Evolutionary conservation across 2,113 vertebrate species (phyloP).

Genomic region (Herpailurus yagouaroundi): DNA sequence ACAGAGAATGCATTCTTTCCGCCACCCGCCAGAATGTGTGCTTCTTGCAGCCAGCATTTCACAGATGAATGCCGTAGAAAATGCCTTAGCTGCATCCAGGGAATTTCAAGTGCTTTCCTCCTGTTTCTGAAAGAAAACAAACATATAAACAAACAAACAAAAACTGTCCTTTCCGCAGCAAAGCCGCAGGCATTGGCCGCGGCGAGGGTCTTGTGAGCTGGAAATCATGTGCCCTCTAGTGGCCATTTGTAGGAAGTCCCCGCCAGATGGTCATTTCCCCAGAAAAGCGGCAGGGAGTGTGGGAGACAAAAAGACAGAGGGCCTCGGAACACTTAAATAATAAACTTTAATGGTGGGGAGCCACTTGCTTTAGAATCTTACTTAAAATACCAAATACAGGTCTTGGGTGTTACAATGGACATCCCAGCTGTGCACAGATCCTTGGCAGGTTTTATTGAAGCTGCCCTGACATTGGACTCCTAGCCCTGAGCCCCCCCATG

Average conservation of each 20-base stretch:
- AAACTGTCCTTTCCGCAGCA: slow-evolving; percentile 45
- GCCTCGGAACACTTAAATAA: background rate
- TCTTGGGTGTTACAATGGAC: background rate
- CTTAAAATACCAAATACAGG: background rate
- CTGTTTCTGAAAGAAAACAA: slow-evolving; percentile 47
- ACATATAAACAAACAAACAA: slow-evolving; percentile 51
- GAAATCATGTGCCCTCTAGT: slow-evolving; percentile 69
- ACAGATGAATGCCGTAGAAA: slow-evolving; percentile 56
- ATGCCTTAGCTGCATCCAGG: slow-evolving; percentile 49
- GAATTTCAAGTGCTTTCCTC: slow-evolving; percentile 57
- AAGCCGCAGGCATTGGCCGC: slow-evolving; percentile 25
- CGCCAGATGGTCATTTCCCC: slow-evolving; percentile 5
- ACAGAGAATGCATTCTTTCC: background rate
- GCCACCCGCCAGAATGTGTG: background rate
- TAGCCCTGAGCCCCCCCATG: background rate
- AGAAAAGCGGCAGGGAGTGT: background rate
- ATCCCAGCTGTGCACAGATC: background rate
- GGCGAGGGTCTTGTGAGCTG: background rate
- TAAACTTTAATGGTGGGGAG: background rate
- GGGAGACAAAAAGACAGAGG: background rate
- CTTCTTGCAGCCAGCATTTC: slow-evolving; percentile 51
- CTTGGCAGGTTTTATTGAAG: background rate
- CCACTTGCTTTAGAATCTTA: background rate
- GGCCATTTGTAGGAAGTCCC: slow-evolving; percentile 49
- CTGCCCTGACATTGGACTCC: background rate